Evolutionary conservation across 53 echinoderm and acorn worm species (phyloP).

Genomic region (Luidia sarsii): DNA sequence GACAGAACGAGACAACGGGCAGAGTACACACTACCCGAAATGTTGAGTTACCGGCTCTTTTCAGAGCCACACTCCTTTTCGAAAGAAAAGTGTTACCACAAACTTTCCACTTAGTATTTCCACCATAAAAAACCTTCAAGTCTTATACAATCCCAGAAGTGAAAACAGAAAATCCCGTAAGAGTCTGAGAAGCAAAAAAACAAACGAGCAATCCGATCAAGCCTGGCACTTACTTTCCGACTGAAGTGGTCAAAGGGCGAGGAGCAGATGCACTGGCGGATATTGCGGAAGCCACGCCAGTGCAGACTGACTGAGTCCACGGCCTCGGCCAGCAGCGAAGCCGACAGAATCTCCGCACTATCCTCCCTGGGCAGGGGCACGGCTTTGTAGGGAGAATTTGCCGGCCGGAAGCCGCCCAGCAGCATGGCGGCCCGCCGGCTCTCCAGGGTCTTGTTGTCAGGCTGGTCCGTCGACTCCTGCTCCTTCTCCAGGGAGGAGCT

Average conservation of each 20-base stretch:
- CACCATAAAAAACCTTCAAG: too few relatives aligned
- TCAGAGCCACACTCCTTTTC: too few relatives aligned
- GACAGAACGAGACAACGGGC: too few relatives aligned
- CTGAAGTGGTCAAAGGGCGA: constrained; percentile 97
- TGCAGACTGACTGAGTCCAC: constrained; percentile 85
- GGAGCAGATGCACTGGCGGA: constrained; percentile 91
- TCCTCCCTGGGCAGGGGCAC: constrained; percentile 73
- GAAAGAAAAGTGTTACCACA: too few relatives aligned
- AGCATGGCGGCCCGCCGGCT: constrained; percentile 14
- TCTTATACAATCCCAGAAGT: too few relatives aligned
- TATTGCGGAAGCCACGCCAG: constrained; percentile 92
- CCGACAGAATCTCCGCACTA: constrained; percentile 87
- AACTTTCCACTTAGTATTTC: too few relatives aligned
- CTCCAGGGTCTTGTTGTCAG: constrained; percentile 61
- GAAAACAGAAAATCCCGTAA: too few relatives aligned
- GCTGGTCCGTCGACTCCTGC: constrained; percentile 18
- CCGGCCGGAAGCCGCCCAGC: not conserved
- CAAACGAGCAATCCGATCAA: too few relatives aligned
- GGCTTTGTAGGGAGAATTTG: constrained; percentile 36
- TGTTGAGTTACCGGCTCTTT: too few relatives aligned
- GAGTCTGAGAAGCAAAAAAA: too few relatives aligned
- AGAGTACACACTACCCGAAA: too few relatives aligned
- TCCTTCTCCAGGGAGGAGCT: constrained; percentile 43
- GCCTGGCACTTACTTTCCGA: constrained; percentile 94
- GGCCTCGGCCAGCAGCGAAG: constrained; percentile 68